Percentiles rank a stretch among this genome's conserved stretches.
Conservation (phyloP, 2,888 invertebrate species). For the Atethmia centrago region DNA sequence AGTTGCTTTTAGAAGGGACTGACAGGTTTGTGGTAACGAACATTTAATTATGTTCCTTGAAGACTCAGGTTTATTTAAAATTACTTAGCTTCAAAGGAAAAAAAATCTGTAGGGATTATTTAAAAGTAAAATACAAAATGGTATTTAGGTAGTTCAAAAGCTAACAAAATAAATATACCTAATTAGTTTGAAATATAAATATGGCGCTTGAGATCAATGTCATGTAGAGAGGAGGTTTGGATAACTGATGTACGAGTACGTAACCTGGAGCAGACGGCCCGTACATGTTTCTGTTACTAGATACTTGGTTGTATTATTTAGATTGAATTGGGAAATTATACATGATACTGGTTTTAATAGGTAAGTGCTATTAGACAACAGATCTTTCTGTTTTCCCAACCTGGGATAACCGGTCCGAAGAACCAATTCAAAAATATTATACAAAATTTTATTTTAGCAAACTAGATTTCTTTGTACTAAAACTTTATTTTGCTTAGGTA, state of each 20-base stretch:
- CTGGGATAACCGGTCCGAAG: not conserved
- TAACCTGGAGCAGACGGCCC: not conserved
- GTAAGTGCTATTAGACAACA: not conserved
- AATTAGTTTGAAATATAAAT: not conserved
- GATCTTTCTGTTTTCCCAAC: not conserved
- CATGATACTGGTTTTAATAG: not conserved
- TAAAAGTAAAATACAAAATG: slow-evolving; percentile 4
- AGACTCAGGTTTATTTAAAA: slow-evolving; percentile 26
- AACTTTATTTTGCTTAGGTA: slow-evolving; percentile 32
- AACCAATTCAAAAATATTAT: slow-evolving; percentile 14
- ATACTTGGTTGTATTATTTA: not conserved
- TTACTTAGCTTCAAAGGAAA: slow-evolving; percentile 6
- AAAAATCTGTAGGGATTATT: not conserved
- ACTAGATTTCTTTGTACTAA: slow-evolving; percentile 30
- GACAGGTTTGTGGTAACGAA: slow-evolving; percentile 45
- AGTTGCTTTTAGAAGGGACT: slow-evolving; percentile 42
- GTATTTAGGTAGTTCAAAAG: not conserved
- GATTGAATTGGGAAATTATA: not conserved
- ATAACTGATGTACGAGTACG: not conserved
- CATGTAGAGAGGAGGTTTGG: not conserved
- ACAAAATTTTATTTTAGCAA: slow-evolving; percentile 8
- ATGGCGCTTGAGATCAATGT: not conserved
- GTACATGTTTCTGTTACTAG: not conserved
- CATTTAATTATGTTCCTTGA: slow-evolving; percentile 44
- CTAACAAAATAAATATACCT: not conserved